A percentile compares a stretch with the other conserved stretches of the same genome.
phyloP scores from a whole-genome alignment of 2,888 invertebrate genomes.

The Rambutsinella grinnellia region DNA sequence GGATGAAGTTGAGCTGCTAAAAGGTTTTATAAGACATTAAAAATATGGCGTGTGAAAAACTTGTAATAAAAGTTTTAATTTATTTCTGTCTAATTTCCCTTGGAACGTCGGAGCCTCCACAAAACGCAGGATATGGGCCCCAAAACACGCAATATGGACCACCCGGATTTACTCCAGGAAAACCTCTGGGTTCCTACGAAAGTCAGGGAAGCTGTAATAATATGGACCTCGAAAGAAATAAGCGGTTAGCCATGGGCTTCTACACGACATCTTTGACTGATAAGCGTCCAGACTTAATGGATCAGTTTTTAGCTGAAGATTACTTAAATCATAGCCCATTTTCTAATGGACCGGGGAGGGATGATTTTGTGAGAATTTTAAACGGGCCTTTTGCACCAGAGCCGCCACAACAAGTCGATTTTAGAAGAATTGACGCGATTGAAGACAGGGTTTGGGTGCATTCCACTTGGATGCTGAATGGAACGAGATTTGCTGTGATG shows the following conservation, averaged over 20 bases:
- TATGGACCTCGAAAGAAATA: constrained; percentile 30
- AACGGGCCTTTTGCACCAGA: constrained; percentile 45
- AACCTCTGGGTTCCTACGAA: background rate
- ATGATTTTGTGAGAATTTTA: background rate
- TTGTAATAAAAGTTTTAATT: too few species aligned
- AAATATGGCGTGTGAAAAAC: too few species aligned
- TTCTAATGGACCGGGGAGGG: background rate
- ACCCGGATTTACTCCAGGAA: constrained; percentile 17
- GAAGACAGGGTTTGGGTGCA: constrained; percentile 48
- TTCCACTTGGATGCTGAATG: background rate
- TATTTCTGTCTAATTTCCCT: too few species aligned
- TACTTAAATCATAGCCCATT: constrained; percentile 43
- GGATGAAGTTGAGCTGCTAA: too few species aligned
- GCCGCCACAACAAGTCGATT: constrained; percentile 24
- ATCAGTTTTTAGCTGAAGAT: constrained; percentile 33
- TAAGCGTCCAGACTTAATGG: constrained; percentile 27
- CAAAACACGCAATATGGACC: too few species aligned
- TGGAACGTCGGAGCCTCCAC: too few species aligned
- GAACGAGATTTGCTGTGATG: constrained; percentile 31
- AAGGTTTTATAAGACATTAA: too few species aligned
- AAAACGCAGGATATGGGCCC: too few species aligned
- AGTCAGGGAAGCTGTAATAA: constrained; percentile 1
- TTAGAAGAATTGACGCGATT: constrained; percentile 31
- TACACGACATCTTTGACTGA: constrained; percentile 46
- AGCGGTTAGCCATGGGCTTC: constrained; percentile 28